Conservation (phyloP, 2,888 invertebrate species). For the Drosophila ochracea region DNA sequence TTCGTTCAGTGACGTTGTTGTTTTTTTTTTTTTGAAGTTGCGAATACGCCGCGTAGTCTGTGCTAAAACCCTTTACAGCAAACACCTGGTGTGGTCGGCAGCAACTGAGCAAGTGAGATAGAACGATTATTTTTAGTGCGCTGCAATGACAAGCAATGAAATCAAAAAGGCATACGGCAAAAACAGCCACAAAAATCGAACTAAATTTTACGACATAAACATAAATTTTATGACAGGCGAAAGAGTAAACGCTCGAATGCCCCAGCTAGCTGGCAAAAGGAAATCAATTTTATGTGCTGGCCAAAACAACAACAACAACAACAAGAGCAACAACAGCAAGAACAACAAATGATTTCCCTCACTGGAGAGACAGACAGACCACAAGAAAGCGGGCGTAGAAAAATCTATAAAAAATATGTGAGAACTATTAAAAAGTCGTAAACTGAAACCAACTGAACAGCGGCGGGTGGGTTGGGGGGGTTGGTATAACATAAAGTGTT, state of each 20-base stretch:
- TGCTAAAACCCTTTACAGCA: slow-evolving; percentile 56
- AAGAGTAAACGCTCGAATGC: slow-evolving; percentile 53
- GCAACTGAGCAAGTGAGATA: neutral
- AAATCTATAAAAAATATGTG: slow-evolving; percentile 81
- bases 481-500: slow-evolving; percentile 58
- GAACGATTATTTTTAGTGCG: slow-evolving; percentile 46
- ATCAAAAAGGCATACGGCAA: slow-evolving; percentile 58
- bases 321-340: slow-evolving; percentile 16
- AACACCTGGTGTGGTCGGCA: slow-evolving; percentile 72
- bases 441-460: slow-evolving; percentile 51
- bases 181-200: slow-evolving; percentile 66
- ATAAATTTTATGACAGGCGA: slow-evolving; percentile 82
- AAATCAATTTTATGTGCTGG: slow-evolving; percentile 82
- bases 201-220: slow-evolving; percentile 82
- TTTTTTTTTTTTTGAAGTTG: slow-evolving; percentile 26
- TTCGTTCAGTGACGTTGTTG: neutral
- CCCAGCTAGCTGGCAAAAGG: slow-evolving; percentile 43
- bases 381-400: slow-evolving; percentile 60
- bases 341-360: slow-evolving; percentile 71
- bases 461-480: neutral
- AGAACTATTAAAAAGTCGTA: slow-evolving; percentile 84
- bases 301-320: slow-evolving; percentile 62
- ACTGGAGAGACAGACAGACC: slow-evolving; percentile 40
- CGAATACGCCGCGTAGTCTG: slow-evolving; percentile 51
- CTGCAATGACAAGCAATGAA: slow-evolving; percentile 59